A percentile compares a stretch with the other conserved stretches of the same genome.
These are phyloP conservation scores for Cryptocephalus moraei DNA, from an alignment of 2,888 invertebrate species.

Conservation along the genomic window DNA sequence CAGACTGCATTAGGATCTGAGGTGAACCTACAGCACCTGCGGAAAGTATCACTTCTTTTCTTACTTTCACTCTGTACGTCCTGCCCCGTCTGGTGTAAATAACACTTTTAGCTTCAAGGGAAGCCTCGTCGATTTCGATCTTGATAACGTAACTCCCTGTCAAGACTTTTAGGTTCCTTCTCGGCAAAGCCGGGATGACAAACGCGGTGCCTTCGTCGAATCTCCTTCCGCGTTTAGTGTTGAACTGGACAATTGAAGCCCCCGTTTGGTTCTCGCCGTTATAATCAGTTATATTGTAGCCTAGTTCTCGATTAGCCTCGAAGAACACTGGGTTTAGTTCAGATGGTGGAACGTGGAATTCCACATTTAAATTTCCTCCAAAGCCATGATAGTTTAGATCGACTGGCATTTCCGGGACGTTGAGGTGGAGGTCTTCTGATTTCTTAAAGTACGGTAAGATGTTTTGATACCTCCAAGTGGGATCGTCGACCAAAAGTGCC, in stretches of 20 bases:
- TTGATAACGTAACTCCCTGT: conserved; percentile 50
- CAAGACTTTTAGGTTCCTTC: conserved; percentile 45
- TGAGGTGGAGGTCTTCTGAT: conserved; percentile 8
- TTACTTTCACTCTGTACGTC: conserved; percentile 44
- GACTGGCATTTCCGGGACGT: conserved; percentile 4
- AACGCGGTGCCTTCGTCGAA: conserved; percentile 70
- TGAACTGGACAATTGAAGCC: conserved; percentile 54
- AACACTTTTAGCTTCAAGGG: conserved; percentile 50
- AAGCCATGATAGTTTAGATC: conserved; percentile 6
- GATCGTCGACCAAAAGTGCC: conserved; percentile 28
- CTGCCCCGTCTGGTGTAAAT: conserved; percentile 41
- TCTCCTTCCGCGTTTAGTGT: conserved; percentile 55
- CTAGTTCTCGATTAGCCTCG: conserved; percentile 53
- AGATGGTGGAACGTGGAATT: conserved; percentile 8
- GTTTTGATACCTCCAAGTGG: conserved; percentile 45
- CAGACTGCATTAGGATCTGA: conserved; percentile 73
- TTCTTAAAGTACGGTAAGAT: conserved; percentile 38
- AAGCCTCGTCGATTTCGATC: conserved; percentile 48
- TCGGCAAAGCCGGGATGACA: conserved; percentile 50
- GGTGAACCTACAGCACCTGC: conserved; percentile 75
- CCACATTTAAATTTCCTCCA: conserved; percentile 11
- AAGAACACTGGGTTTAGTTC: conserved; percentile 4
- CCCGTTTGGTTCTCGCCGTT: conserved; percentile 53
- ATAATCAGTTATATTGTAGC: conserved; percentile 57
- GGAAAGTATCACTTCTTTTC: conserved; percentile 65